phyloP scores from a whole-genome alignment of 2,888 invertebrate species.

The Ormia ochracea region DNA sequence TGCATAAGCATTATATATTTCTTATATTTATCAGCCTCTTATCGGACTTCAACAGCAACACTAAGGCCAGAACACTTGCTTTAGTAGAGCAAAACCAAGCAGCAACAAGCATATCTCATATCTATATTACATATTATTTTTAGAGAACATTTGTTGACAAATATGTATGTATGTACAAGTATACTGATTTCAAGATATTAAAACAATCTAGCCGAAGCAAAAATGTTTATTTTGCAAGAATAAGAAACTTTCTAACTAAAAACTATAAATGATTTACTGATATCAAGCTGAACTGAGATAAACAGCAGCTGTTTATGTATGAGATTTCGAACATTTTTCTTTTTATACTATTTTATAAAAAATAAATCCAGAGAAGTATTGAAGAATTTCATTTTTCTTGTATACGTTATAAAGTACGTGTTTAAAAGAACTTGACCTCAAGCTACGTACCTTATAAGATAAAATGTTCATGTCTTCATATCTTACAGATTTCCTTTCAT shows the following conservation, averaged over 20 bases:
- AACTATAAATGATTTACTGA: constrained; percentile 40
- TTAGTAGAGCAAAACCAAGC: not conserved
- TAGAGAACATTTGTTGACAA: constrained; percentile 1
- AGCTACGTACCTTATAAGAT: constrained; percentile 48
- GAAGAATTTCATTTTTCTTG: not conserved
- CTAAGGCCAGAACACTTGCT: constrained; percentile 33
- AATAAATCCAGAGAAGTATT: not conserved
- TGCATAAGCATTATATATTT: not conserved
- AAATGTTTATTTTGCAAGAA: constrained; percentile 19
- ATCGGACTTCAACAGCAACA: constrained; percentile 24
- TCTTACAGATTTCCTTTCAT: not conserved
- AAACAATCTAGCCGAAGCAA: not conserved
- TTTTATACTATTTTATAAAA: not conserved
- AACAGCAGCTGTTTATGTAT: not conserved
- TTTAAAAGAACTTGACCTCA: constrained; percentile 37
- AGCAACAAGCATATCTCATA: not conserved
- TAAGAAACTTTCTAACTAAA: not conserved
- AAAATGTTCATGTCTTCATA: constrained; percentile 28
- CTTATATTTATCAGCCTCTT: constrained; percentile 33
- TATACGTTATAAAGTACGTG: not conserved
- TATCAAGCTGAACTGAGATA: constrained; percentile 27
- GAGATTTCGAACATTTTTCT: not conserved
- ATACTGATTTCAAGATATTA: not conserved
- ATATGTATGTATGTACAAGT: not conserved
- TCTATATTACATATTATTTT: constrained; percentile 21